phyloP scores from a whole-genome alignment of 2,888 invertebrate species.

The Gonocerus acuteangulatus region DNA sequence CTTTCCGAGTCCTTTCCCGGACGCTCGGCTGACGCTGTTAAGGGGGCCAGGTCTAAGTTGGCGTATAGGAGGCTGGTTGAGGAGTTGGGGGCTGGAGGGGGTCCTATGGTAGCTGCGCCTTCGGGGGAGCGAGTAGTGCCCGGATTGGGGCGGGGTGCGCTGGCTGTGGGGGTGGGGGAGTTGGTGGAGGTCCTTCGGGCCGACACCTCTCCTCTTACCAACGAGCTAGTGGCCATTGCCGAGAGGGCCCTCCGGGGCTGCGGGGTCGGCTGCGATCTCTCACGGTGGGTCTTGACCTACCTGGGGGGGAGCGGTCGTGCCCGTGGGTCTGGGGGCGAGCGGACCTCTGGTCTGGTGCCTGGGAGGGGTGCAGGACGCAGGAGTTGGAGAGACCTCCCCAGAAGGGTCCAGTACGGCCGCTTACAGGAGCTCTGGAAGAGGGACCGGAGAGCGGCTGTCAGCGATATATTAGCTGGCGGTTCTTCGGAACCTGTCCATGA shows the following conservation, averaged over 20 bases:
- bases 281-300: not conserved
- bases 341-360: no score
- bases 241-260: not conserved
- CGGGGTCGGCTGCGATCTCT: no score
- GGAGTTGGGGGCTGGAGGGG: no score
- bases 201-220: not conserved
- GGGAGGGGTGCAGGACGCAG: not conserved
- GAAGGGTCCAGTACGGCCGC: no score
- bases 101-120: no score
- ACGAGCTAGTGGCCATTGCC: not conserved
- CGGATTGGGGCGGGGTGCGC: no score
- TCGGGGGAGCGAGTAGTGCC: not conserved
- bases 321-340: not conserved
- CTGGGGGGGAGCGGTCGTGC: not conserved
- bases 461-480: not conserved
- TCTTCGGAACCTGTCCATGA: not conserved
- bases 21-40: not conserved
- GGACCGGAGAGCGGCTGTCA: not conserved
- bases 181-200: not conserved
- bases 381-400: no score
- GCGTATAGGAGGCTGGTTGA: no score
- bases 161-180: not conserved
- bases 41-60: not conserved
- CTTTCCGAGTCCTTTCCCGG: not conserved
- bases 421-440: constrained; percentile 6